Percentiles rank a stretch among this genome's conserved stretches.
Evolutionary conservation across 2,797 vertebrate species (phyloP).

Genomic region (Delichon dasypus): DNA sequence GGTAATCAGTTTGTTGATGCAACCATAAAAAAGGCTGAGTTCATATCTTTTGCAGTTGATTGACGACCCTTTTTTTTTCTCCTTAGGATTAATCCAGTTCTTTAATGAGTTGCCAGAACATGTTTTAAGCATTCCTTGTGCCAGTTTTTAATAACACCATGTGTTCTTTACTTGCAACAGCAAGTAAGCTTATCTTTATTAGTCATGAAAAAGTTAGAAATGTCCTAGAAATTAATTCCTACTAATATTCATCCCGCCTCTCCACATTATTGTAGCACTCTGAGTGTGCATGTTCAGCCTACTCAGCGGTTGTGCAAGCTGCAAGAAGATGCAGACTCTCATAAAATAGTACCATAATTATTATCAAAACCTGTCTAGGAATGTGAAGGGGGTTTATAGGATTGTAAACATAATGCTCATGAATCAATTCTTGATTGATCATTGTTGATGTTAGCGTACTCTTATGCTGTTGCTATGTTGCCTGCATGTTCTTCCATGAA

Average conservation of each 20-base stretch:
- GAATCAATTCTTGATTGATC: not conserved
- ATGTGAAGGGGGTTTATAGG: not conserved
- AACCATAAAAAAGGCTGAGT: not conserved
- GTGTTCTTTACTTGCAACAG: conserved; percentile 50
- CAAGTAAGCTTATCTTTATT: conserved; percentile 53
- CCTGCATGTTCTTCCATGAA: not conserved
- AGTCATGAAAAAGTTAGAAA: conserved; percentile 37
- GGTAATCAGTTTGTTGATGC: not conserved
- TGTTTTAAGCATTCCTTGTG: conserved; percentile 34
- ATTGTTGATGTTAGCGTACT: not conserved
- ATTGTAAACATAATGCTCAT: not conserved
- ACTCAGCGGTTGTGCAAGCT: not conserved
- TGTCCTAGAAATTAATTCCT: conserved; percentile 49
- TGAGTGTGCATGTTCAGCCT: not conserved
- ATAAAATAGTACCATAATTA: not conserved
- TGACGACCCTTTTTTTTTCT: not conserved
- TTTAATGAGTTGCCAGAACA: conserved; percentile 58
- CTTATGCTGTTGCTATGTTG: not conserved
- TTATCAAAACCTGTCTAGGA: not conserved
- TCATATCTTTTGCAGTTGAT: conserved; percentile 4
- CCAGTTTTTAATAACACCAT: conserved; percentile 38
- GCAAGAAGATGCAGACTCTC: not conserved
- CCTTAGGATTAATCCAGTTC: not conserved
- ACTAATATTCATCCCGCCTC: not conserved
- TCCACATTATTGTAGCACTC: not conserved